Base-by-base conservation (phyloP, 2,797 vertebrate genomes). In the Premnoplex brunnescens region DNA sequence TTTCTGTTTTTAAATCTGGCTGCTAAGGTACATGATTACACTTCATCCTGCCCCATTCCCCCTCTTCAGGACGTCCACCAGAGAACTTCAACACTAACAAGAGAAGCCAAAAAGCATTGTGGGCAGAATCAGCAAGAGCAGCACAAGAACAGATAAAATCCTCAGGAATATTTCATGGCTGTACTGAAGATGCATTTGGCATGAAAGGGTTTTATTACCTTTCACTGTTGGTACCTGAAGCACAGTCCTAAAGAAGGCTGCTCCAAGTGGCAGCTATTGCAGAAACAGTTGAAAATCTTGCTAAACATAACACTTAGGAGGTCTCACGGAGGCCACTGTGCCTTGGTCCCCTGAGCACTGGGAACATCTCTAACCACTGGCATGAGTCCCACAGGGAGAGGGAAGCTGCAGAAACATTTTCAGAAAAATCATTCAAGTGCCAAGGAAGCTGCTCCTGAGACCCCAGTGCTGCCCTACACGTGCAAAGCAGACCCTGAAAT, bases 401-500 rank as follows among this genome's bases (percentile, higher is more conserved):
- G 12, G 11, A n/a, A 2, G 24, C 48, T 59, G 41, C 36, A 67
- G 46, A 75, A 78, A 75, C 12, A 2, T n/a, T 37, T 84, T 60
- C 8, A 64, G 32, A 68, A 49, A 12, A 66, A 43, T 46, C 7
- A 12, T 9, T n/a, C 1, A 22, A 32, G 22, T 3, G 39, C 63
- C 54, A 22, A 76, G 46, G 30, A 34, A 87, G 68, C 22, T 1
- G 0, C 12, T 27, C 48, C 23, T 1, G 0, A 39, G 26, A 62
- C 6, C 1, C 27, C 3, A 0, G 32, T 14, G 54, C 58, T 79
- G 63, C 24, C 27, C 36, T 10, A 2, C 7, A 14, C 3, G 6
- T 55, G 49, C 23, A 63, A 71, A 81, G 28, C 69, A 81, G 22
- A 54, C 43, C 46, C 59, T 23, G 17, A 62, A 89, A 74, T 48